phyloP scores from a whole-genome alignment of 1,140 invertebrate species.

The Amphibalanus amphitrite region DNA sequence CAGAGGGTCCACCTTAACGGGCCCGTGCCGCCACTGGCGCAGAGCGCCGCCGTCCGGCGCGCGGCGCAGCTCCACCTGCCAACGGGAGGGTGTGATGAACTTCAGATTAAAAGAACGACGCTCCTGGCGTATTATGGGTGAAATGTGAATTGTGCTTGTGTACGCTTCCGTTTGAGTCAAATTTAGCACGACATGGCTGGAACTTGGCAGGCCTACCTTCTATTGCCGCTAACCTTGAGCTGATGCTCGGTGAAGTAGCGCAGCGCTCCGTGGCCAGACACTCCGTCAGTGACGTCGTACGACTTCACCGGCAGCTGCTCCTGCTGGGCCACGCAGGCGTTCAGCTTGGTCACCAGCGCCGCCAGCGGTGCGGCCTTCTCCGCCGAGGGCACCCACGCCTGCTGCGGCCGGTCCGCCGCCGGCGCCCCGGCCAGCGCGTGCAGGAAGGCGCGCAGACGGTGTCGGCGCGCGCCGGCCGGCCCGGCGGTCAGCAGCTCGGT shows the following conservation, averaged over 20 bases:
- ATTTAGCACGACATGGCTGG: too few relatives aligned
- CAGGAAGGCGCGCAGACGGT: too few relatives aligned
- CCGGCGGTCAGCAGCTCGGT: too few relatives aligned
- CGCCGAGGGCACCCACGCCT: too few relatives aligned
- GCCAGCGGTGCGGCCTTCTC: conserved; percentile 39
- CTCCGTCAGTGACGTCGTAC: conserved; percentile 38
- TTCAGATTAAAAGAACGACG: too few relatives aligned
- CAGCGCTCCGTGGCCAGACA: conserved; percentile 42
- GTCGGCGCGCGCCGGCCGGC: too few relatives aligned
- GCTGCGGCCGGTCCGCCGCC: too few relatives aligned
- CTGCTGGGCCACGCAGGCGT: conserved; percentile 87
- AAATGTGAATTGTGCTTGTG: too few relatives aligned
- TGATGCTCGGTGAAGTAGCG: conserved; percentile 97
- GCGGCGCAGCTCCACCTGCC: conserved; percentile 77
- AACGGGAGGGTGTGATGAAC: conserved; percentile 11
- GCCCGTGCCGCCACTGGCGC: conserved; percentile 94
- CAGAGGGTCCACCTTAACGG: conserved; percentile 94
- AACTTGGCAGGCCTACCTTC: too few relatives aligned
- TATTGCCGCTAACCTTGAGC: conserved; percentile 50
- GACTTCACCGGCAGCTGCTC: conserved; percentile 98
- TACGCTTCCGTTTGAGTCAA: too few relatives aligned
- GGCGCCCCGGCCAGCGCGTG: too few relatives aligned
- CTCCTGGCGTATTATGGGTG: too few relatives aligned
- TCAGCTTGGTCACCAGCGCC: conserved; percentile 73
- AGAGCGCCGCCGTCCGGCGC: conserved; percentile 87